Evolutionary conservation across 2,797 vertebrate species (phyloP).

Genomic region (Fistularia tabacaria): DNA sequence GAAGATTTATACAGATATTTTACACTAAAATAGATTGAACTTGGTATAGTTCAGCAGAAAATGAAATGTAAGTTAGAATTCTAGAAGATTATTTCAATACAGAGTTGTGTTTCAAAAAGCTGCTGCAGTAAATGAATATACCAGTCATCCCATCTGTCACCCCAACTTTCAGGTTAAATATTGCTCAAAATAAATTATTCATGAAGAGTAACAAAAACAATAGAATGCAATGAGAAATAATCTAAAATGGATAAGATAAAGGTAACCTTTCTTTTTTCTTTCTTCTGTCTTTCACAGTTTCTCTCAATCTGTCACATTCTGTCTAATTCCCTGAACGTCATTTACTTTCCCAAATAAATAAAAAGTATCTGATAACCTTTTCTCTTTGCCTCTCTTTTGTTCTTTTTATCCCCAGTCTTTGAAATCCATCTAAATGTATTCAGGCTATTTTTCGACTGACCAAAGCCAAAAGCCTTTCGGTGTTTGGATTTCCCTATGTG

Average conservation of each 20-base stretch:
- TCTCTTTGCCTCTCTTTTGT: conserved; percentile 24
- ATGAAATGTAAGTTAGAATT: too few relatives aligned
- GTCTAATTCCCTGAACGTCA: conserved; percentile 7
- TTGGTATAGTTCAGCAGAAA: too few relatives aligned
- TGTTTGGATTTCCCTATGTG: neutral
- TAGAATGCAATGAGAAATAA: conserved; percentile 28
- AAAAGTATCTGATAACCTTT: conserved; percentile 55
- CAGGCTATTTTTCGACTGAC: conserved; percentile 7
- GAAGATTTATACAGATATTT: too few relatives aligned
- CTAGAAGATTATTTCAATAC: too few relatives aligned
- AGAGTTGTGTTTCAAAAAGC: too few relatives aligned
- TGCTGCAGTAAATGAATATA: too few relatives aligned
- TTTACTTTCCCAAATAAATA: conserved; percentile 38
- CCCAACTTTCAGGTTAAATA: conserved; percentile 19
- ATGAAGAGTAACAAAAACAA: conserved; percentile 47
- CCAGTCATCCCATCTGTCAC: conserved; percentile 1
- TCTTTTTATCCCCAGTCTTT: conserved; percentile 18
- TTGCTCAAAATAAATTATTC: conserved; percentile 49
- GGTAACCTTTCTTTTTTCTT: conserved; percentile 54
- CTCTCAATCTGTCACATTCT: conserved; percentile 27
- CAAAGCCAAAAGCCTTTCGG: neutral
- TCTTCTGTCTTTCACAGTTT: conserved; percentile 13
- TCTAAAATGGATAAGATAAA: conserved; percentile 40
- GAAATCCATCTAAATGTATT: conserved; percentile 38
- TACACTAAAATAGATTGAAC: too few relatives aligned